phyloP scores from a whole-genome alignment of 2,113 vertebrate species.

The Emydocephalus ijimae region DNA sequence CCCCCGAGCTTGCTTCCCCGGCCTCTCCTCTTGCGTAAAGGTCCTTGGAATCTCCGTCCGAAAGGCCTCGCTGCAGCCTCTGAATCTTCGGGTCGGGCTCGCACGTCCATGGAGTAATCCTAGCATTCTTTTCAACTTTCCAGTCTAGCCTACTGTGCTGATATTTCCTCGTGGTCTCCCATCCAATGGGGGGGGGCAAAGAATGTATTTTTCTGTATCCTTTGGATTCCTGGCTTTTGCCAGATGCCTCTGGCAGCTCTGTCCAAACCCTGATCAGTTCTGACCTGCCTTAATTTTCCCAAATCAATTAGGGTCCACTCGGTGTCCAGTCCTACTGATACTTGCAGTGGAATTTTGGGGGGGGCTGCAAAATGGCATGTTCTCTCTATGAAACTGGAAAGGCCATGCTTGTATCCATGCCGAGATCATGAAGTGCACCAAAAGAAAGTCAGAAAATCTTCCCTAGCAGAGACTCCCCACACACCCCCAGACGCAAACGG shows the following conservation, averaged over 20 bases:
- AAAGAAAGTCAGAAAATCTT: neutral
- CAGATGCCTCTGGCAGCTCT: neutral
- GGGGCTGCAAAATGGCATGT: neutral
- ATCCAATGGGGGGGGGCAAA: neutral
- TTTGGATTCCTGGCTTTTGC: neutral
- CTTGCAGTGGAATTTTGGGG: rapidly evolving
- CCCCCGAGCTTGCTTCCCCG: neutral
- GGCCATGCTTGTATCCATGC: neutral
- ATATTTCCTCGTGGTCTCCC: neutral
- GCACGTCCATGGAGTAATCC: neutral
- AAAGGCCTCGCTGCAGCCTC: neutral
- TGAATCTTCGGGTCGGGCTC: neutral
- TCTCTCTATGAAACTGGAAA: neutral
- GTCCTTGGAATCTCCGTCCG: neutral
- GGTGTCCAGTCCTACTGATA: neutral
- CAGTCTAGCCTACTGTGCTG: neutral
- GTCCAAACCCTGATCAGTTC: neutral
- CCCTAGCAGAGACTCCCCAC: neutral
- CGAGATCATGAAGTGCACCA: neutral
- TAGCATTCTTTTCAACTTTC: neutral
- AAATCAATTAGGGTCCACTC: neutral
- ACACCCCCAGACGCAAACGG: neutral
- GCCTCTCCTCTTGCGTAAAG: neutral
- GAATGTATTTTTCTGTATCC: neutral
- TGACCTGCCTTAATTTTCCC: neutral